Conservation (phyloP, 1,140 invertebrate genomes). For the Steinernema feltiae region DNA sequence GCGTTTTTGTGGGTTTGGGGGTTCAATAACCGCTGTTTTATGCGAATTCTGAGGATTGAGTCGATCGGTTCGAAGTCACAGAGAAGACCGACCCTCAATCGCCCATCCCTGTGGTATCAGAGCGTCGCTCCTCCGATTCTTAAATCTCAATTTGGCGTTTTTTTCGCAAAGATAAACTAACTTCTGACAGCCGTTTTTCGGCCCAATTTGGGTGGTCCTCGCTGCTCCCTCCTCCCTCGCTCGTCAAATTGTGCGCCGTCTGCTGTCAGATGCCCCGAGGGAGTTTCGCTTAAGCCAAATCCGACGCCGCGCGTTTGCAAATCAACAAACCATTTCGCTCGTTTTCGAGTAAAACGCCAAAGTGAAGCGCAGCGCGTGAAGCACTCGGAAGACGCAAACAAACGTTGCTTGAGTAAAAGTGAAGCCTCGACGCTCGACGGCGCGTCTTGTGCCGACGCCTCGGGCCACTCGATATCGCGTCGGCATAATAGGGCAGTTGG, state of each 20-base stretch:
- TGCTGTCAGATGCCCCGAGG: constrained; percentile 10
- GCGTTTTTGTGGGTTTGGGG: not conserved
- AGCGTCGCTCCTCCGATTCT: not conserved
- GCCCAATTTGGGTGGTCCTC: constrained; percentile 11
- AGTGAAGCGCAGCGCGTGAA: not conserved
- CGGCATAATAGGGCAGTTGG: constrained; percentile 5
- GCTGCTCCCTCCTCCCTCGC: not conserved
- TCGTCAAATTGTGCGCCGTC: not conserved
- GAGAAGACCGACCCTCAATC: too few species aligned
- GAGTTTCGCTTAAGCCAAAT: not conserved
- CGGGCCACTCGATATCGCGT: constrained; percentile 3
- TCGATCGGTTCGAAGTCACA: too few species aligned
- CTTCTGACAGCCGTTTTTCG: constrained; percentile 1
- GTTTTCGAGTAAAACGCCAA: not conserved
- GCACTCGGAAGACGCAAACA: not conserved
- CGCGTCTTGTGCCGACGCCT: not conserved
- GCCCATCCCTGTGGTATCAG: too few species aligned
- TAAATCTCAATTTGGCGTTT: not conserved
- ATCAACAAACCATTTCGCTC: constrained; percentile 3
- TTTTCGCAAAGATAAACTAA: constrained; percentile 4
- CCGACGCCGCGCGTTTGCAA: not conserved
- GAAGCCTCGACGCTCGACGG: not conserved
- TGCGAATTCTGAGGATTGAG: not conserved
- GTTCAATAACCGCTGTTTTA: too few species aligned
- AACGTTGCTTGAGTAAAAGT: constrained; percentile 12